phyloP scores from a whole-genome alignment of 2,113 vertebrate species.

The Hoplias malabaricus region DNA sequence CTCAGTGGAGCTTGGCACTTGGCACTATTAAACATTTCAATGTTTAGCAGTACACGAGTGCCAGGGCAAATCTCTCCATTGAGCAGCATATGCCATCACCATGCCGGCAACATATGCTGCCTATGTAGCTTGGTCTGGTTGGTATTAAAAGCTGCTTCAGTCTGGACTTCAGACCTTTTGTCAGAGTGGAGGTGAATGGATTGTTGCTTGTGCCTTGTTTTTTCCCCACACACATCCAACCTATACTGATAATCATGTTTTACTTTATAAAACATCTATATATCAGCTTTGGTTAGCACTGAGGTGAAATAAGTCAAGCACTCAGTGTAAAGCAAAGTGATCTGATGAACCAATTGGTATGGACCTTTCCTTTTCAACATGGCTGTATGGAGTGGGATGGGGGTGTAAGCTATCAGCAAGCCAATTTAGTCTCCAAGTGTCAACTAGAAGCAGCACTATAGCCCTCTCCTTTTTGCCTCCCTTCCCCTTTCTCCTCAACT shows the following conservation, averaged over 20 bases:
- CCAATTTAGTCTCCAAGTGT: constrained; percentile 74
- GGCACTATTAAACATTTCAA: no score
- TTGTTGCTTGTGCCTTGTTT: not conserved
- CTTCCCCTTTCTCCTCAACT: not conserved
- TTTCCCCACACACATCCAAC: not conserved
- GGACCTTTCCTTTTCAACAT: constrained; percentile 56
- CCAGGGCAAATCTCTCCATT: not conserved
- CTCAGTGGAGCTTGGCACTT: constrained; percentile 36
- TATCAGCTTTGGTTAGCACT: not conserved
- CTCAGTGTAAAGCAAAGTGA: not conserved
- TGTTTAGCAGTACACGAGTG: constrained; percentile 2
- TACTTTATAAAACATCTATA: not conserved
- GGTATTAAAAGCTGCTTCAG: not conserved
- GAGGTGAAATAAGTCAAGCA: not conserved
- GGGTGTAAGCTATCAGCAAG: constrained; percentile 62
- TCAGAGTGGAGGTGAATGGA: not conserved
- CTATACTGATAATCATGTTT: not conserved
- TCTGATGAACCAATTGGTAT: constrained; percentile 28
- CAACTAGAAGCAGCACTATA: constrained; percentile 76
- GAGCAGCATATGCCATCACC: not conserved
- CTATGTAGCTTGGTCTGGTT: constrained; percentile 7
- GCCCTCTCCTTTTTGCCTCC: constrained; percentile 42
- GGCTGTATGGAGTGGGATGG: not conserved
- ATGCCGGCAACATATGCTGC: constrained; percentile 9
- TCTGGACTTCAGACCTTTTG: not conserved